Base-by-base conservation (phyloP, 2,797 vertebrate genomes). In the Melanotaenia parkinsoni region DNA sequence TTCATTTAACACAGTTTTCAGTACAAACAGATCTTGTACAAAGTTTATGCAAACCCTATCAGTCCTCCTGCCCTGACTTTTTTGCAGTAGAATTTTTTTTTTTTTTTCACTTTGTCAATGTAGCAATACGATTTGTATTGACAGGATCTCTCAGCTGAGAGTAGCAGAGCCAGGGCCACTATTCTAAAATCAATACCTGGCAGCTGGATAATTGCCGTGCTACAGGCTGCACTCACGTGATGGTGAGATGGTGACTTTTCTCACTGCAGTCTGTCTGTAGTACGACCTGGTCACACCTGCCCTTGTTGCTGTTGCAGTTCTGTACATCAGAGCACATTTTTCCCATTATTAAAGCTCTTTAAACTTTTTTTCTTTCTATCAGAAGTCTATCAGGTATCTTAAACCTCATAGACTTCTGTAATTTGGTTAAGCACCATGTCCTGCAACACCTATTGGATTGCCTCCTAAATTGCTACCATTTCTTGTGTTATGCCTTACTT, bases 181-280 rank as follows among this genome's bases (percentile, higher is more conserved):
- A 53, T 81, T 82, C 38, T 71, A 69, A 81, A 83, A 86, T 91
- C 86, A 67, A 88, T 90, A 86, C 33, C 73, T 82, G 85, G 82
- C 76, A 82, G 76, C 58, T 4, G 18, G 64, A 86, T 83, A 83
- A 86, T 84, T 76, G 83, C 69, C 28, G 2, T 32, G 67, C 67
- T 66, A 22, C 74, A 76, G 37, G 40, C 54, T 11, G 7, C 58
- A 30, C 67, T 72, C 79, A 71, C 68, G 73, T 59, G 38, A 47
- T 0, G 13, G 37, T 51, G 67, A 75, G 38, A 53, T 47, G 47
- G 54, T 60, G 24, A 28, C 62, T 79, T 54, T 51, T 13, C 58
- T 51, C 56, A 14, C 20, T 60, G 7, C 40, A 51, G 14, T 26
- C 8, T 11, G 20, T 57, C 37, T 76, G 26, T 35, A 62, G 16